Evolutionary conservation across 1,140 invertebrate genomes (phyloP).

Genomic region (Drosophila micromelanica): DNA sequence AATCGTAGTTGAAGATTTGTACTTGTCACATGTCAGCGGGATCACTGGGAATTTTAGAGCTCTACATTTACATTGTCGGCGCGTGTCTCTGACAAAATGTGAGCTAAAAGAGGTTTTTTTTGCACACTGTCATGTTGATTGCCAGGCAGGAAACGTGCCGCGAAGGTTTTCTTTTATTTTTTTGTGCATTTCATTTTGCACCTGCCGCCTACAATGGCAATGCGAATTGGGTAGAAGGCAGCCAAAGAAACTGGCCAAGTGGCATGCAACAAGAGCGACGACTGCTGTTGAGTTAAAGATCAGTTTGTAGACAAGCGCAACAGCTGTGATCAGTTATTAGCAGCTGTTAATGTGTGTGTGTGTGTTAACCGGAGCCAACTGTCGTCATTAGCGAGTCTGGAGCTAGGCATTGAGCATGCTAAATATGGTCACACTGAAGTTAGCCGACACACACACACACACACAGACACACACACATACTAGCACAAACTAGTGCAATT

Average conservation of each 20-base stretch:
- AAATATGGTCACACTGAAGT: conserved; percentile 80
- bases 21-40: conserved; percentile 40
- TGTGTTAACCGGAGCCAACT: conserved; percentile 54
- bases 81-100: conserved; percentile 40
- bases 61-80: conserved; percentile 45
- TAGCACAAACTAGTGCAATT: conserved; percentile 49
- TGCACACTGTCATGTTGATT: conserved; percentile 47
- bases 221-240: conserved; percentile 25
- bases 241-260: conserved; percentile 32
- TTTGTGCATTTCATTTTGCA: conserved; percentile 55
- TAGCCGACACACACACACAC: conserved; percentile 61
- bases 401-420: conserved; percentile 72
- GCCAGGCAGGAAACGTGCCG: conserved; percentile 66
- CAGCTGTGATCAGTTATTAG: conserved; percentile 74
- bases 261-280: conserved; percentile 34
- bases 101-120: conserved; percentile 23
- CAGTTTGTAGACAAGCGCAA: conserved; percentile 37
- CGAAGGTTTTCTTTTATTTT: conserved; percentile 28
- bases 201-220: conserved; percentile 73
- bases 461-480: conserved; percentile 24
- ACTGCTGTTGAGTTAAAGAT: conserved; percentile 30
- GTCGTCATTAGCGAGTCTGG: conserved; percentile 66
- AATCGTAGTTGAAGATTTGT: conserved; percentile 8
- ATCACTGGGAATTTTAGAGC: conserved; percentile 53
- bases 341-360: conserved; percentile 18